phyloP scores from a whole-genome alignment of 1,140 invertebrate genomes.

The Zelostemma sp. region DNA sequence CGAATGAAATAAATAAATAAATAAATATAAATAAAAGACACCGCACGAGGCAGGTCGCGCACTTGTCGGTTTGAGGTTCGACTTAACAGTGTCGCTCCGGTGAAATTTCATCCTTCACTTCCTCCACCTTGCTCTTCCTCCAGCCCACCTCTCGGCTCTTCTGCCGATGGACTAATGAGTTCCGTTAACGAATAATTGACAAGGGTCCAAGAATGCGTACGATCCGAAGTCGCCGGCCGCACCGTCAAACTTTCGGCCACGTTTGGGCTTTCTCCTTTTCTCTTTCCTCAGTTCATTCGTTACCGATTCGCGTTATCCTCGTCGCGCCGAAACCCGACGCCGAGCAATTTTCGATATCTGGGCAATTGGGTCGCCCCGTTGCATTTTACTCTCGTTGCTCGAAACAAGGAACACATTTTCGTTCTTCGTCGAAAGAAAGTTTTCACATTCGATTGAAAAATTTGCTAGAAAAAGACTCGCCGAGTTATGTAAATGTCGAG shows the following conservation, averaged over 20 bases:
- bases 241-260: slow-evolving; percentile 16
- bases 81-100: slow-evolving; percentile 42
- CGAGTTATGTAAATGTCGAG: slow-evolving; percentile 27
- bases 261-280: slow-evolving; percentile 23
- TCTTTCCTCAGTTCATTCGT: slow-evolving; percentile 22
- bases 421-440: slow-evolving; percentile 9
- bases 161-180: slow-evolving; percentile 35
- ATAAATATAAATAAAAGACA: too few species aligned
- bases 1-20: too few species aligned
- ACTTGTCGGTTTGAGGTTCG: slow-evolving; percentile 38
- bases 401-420: background rate
- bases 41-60: slow-evolving; percentile 24
- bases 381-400: too few species aligned
- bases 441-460: slow-evolving; percentile 12
- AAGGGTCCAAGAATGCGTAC: slow-evolving; percentile 47
- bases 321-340: background rate
- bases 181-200: slow-evolving; percentile 51
- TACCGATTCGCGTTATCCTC: background rate
- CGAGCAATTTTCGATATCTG: too few species aligned
- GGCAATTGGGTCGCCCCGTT: too few species aligned
- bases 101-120: slow-evolving; percentile 44
- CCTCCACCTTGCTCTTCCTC: slow-evolving; percentile 41
- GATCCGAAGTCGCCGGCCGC: slow-evolving; percentile 13
- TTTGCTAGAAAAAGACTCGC: slow-evolving; percentile 22
- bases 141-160: slow-evolving; percentile 34